A percentile compares a stretch with the other conserved stretches of the same genome.
These are phyloP conservation scores for Spilosoma lubricipeda DNA, from an alignment of 2,888 invertebrate genomes.

Conservation along the genomic window DNA sequence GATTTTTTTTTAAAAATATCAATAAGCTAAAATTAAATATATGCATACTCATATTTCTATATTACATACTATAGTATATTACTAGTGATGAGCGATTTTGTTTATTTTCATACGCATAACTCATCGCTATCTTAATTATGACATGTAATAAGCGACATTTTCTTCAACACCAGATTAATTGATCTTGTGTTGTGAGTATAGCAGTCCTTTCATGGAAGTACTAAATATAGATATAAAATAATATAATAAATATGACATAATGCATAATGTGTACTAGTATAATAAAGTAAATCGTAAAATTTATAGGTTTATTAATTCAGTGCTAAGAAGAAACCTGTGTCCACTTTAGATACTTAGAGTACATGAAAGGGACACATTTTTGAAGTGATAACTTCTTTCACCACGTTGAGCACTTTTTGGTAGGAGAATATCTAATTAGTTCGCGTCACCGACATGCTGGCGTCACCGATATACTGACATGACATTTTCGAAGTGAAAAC, in stretches of 20 bases:
- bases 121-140: constrained; percentile 48
- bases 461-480: no score
- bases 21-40: not conserved
- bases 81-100: not conserved
- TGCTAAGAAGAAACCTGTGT: no score
- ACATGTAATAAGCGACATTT: constrained; percentile 28
- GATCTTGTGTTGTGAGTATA: not conserved
- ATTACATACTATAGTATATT: not conserved
- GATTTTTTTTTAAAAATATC: no score
- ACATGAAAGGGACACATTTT: no score
- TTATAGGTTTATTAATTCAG: no score
- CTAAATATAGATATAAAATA: not conserved
- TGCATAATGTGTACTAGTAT: not conserved
- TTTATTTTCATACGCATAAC: constrained; percentile 39
- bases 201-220: not conserved
- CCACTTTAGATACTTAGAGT: no score
- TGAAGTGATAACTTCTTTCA: no score
- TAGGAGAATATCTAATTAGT: no score
- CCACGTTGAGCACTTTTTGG: no score
- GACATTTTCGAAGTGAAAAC: no score
- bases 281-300: no score
- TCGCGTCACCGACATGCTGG: no score
- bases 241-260: not conserved
- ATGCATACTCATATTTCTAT: not conserved
- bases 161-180: constrained; percentile 11